These are phyloP conservation scores for Manis pentadactyla DNA, from an alignment of 2,797 vertebrate species.

Conservation along the genomic window DNA sequence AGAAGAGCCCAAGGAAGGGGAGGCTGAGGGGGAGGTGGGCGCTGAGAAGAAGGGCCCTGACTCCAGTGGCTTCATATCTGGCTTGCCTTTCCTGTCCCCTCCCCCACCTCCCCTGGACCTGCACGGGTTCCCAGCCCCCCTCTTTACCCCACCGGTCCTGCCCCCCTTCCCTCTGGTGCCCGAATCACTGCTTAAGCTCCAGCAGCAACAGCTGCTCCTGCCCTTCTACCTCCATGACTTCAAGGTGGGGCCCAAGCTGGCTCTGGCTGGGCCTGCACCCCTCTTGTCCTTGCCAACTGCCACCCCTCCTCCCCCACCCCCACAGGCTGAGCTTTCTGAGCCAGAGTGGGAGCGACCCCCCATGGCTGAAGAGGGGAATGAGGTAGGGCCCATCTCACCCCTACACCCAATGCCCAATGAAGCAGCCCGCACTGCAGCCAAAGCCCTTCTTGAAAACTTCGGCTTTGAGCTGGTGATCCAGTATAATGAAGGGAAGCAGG, in stretches of 20 bases:
- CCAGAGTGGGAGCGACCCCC: slow-evolving; percentile 65
- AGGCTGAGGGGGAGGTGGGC: slow-evolving; percentile 73
- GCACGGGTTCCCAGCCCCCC: slow-evolving; percentile 81
- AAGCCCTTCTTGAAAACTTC: slow-evolving; percentile 86
- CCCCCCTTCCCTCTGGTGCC: slow-evolving; percentile 84
- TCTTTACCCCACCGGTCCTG: slow-evolving; percentile 84
- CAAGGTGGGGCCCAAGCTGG: slow-evolving; percentile 83
- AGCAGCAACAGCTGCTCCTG: slow-evolving; percentile 86
- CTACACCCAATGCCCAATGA: slow-evolving; percentile 70
- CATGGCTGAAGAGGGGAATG: slow-evolving; percentile 61
- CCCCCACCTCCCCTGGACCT: slow-evolving; percentile 82
- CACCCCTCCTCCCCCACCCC: slow-evolving; percentile 46
- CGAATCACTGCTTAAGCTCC: slow-evolving; percentile 85
- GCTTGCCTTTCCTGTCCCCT: slow-evolving; percentile 79
- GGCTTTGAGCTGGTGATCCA: slow-evolving; percentile 87
- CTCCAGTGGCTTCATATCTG: slow-evolving; percentile 75
- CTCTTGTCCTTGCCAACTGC: slow-evolving; percentile 74
- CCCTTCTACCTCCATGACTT: slow-evolving; percentile 87
- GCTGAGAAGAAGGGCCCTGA: slow-evolving; percentile 78
- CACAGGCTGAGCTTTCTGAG: slow-evolving; percentile 64
- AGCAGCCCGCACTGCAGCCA: slow-evolving; percentile 83
- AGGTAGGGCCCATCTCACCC: slow-evolving; percentile 70
- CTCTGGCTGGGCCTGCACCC: slow-evolving; percentile 78
- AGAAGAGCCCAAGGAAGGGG: slow-evolving; percentile 74
- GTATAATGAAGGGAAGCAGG: slow-evolving; percentile 86